phyloP scores from a whole-genome alignment of 1,140 invertebrate genomes.

The Lordiphosa collinella region DNA sequence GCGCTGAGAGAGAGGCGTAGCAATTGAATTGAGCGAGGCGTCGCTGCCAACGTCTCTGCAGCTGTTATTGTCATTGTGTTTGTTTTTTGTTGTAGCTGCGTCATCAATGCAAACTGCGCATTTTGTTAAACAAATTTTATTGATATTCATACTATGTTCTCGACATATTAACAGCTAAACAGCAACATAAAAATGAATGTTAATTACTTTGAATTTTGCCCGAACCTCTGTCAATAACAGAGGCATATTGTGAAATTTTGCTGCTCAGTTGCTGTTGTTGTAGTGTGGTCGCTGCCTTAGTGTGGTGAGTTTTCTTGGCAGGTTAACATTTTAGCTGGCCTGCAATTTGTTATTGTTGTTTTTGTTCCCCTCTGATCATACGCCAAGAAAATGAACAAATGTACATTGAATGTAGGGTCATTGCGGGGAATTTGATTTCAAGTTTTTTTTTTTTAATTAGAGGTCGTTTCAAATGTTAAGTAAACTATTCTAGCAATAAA shows the following conservation, averaged over 20 bases:
- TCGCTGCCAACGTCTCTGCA: neutral
- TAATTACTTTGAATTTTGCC: conserved; percentile 26
- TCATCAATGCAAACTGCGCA: conserved; percentile 76
- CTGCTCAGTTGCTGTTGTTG: neutral
- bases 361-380: conserved; percentile 4
- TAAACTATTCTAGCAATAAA: neutral
- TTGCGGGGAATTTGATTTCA: neutral
- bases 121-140: conserved; percentile 45
- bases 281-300: conserved; percentile 1
- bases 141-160: conserved; percentile 41
- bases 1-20: conserved; percentile 11
- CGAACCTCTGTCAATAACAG: conserved; percentile 20
- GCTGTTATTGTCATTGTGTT: conserved; percentile 48
- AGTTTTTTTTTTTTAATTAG: neutral
- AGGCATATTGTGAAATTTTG: conserved; percentile 43
- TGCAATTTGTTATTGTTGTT: conserved; percentile 35
- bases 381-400: conserved; percentile 3
- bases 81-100: conserved; percentile 52
- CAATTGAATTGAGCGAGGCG: conserved; percentile 8
- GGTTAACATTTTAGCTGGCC: conserved; percentile 47
- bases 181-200: conserved; percentile 10
- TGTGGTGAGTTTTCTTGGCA: conserved; percentile 52
- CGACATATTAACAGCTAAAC: conserved; percentile 1
- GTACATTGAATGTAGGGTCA: no score
- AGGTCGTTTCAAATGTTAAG: neutral